Base-by-base conservation (phyloP, 2,888 invertebrate species). In the Drosophila tripunctata region DNA sequence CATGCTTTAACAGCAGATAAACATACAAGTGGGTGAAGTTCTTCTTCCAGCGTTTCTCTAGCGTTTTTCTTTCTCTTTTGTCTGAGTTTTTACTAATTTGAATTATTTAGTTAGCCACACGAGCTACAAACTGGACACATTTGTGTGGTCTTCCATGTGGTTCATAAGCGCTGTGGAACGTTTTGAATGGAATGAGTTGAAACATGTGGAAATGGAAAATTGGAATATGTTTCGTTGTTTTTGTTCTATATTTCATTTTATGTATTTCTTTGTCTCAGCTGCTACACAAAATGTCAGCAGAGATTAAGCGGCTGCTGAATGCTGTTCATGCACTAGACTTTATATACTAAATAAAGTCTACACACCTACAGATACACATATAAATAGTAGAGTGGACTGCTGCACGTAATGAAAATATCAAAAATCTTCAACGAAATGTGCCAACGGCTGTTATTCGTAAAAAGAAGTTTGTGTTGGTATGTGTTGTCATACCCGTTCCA, bases 381-480 rank as follows among this genome's bases (percentile, higher is more conserved):
- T 21, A 8, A 41, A 24, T 38, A 55, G 56, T 14, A 48, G 19
- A 45, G 45, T 66, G 51, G 81, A 64, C 81, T 80, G 80, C 71
- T 86, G 87, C 75, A 87, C 87, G 73, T 87, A 80, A 87, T 87
- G 87, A 87, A 83, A 86, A 83, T 83, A 83, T 83, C 84, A 83
- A 86, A 83, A 83, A 86, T 73, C 84, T 69, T 69, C 60, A 82
- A 79, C 80, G 63, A 74, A 81, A 79, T 83, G 71, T 83, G 76
- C 64, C 72, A 73, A 82, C 79, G 65, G 75, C 43, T 47, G 14
- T 33, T 76, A 57, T 48, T 41, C 14, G 31, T 4, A 30, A 12
- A 17, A 27, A 36, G 41, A 36, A 27, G 27, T 10, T 27, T 48
- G 41, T 41, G 22, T 19, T 5, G 4, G 17, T 10, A 10, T 19